A percentile compares a stretch with the other conserved stretches of the same genome.
These are phyloP conservation scores for Drosophila kuntzei DNA, from an alignment of 2,888 invertebrate species.

Conservation along the genomic window DNA sequence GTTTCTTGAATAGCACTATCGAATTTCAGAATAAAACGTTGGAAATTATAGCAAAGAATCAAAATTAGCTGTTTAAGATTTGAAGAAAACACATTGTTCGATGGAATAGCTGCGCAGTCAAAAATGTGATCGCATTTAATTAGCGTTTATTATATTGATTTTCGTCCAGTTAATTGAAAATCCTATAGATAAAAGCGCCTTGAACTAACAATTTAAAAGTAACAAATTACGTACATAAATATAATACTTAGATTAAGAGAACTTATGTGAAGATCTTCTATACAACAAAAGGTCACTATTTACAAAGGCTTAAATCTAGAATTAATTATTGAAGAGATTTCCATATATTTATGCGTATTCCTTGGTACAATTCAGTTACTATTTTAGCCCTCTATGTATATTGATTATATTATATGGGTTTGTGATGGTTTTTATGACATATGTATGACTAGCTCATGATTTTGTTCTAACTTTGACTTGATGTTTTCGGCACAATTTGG, in stretches of 20 bases:
- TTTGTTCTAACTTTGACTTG: constrained; percentile 16
- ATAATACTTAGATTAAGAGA: constrained; percentile 57
- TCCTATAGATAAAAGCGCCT: constrained; percentile 69
- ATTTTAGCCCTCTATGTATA: constrained; percentile 30
- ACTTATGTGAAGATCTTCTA: constrained; percentile 54
- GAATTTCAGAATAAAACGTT: constrained; percentile 2
- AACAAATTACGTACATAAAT: constrained; percentile 64
- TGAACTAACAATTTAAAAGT: constrained; percentile 69
- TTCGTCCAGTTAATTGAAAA: constrained; percentile 53
- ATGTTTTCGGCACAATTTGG: constrained; percentile 71
- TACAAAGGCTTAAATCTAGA: constrained; percentile 58
- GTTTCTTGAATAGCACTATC: background rate
- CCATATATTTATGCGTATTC: constrained; percentile 33
- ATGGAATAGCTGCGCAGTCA: constrained; percentile 18
- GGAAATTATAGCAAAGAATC: background rate
- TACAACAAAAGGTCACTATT: constrained; percentile 67
- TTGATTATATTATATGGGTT: constrained; percentile 19
- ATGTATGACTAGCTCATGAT: constrained; percentile 71
- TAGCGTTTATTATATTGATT: constrained; percentile 57
- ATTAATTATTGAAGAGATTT: constrained; percentile 39
- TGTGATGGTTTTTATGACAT: constrained; percentile 13
- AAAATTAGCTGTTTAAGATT: background rate
- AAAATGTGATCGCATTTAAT: constrained; percentile 37
- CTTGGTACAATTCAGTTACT: constrained; percentile 37
- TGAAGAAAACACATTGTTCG: background rate